Percentiles rank a stretch among this genome's conserved stretches.
These are phyloP conservation scores for Bos taurus DNA, from an alignment of 2,113 vertebrate genomes.

Conservation along the genomic window DNA sequence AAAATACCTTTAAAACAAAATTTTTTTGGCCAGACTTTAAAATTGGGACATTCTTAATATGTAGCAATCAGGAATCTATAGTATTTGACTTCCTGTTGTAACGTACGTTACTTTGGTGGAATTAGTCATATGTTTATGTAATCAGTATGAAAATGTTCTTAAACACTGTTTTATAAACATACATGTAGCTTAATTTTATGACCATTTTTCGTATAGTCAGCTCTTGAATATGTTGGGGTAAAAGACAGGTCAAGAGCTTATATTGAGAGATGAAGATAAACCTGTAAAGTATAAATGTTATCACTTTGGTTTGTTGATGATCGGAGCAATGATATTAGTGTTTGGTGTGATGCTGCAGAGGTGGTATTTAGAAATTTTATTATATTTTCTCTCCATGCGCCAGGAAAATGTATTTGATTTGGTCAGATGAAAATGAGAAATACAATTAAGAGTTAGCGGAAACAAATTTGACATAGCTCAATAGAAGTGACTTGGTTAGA, in stretches of 20 bases:
- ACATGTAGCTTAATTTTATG: not conserved
- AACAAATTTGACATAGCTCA: conserved; percentile 46
- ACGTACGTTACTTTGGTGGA: not conserved
- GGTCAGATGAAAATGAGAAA: conserved; percentile 41
- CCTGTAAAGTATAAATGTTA: not conserved
- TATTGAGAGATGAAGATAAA: conserved; percentile 31
- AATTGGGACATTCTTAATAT: not conserved
- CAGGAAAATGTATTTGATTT: conserved; percentile 48
- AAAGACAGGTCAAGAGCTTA: not conserved
- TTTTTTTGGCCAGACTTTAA: not conserved
- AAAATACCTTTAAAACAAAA: not conserved
- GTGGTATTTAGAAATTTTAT: conserved; percentile 45
- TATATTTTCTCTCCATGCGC: conserved; percentile 7
- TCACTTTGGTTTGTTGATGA: conserved; percentile 21
- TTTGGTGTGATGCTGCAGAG: conserved; percentile 27
- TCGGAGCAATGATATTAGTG: not conserved
- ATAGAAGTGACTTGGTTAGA: conserved; percentile 45
- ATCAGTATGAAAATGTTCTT: not conserved
- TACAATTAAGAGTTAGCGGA: conserved; percentile 41
- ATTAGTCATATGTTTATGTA: not conserved
- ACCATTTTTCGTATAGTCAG: not conserved
- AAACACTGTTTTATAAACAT: conserved; percentile 1
- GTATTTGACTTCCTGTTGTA: not conserved
- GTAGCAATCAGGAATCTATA: not conserved
- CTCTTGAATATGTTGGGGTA: not conserved